Percentiles rank a stretch among this genome's conserved stretches.
These are phyloP conservation scores for Sebastes hubbsi DNA, from an alignment of 2,797 vertebrate genomes.

Conservation along the genomic window DNA sequence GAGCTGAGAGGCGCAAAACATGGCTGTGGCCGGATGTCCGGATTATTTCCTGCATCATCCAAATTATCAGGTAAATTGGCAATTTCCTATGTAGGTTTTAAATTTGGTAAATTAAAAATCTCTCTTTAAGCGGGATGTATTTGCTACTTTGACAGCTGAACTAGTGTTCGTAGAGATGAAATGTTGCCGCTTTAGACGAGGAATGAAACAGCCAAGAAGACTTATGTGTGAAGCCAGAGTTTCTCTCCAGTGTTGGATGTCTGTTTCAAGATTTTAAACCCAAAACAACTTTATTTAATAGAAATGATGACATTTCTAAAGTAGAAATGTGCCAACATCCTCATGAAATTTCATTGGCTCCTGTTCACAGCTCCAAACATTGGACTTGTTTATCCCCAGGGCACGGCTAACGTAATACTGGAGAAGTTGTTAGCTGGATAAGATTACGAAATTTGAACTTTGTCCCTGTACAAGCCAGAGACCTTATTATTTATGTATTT, in stretches of 20 bases:
- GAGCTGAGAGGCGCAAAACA: slow-evolving; percentile 70
- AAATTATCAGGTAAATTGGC: slow-evolving; percentile 86
- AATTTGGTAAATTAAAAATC: not conserved
- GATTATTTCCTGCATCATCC: slow-evolving; percentile 91
- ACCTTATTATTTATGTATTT: slow-evolving; percentile 8
- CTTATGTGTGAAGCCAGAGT: not conserved
- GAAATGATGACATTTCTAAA: not conserved
- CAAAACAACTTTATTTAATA: not conserved
- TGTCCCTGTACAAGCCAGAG: not conserved
- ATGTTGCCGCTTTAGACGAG: not conserved
- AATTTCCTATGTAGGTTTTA: not conserved
- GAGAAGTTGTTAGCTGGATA: not conserved
- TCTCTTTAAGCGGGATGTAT: not conserved
- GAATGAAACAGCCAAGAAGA: not conserved
- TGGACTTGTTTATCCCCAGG: not conserved
- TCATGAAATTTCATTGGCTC: not conserved
- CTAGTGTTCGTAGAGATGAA: not conserved
- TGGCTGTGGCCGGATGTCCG: slow-evolving; percentile 91
- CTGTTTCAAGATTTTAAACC: not conserved
- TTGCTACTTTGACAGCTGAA: not conserved
- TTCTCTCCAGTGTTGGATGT: not conserved
- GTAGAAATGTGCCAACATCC: not conserved
- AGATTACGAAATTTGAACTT: not conserved
- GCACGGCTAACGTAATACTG: not conserved
- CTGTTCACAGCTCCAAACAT: not conserved